Conservation (phyloP, 92 coral and sea anemone genomes). For the Epizoanthus stellaris region DNA sequence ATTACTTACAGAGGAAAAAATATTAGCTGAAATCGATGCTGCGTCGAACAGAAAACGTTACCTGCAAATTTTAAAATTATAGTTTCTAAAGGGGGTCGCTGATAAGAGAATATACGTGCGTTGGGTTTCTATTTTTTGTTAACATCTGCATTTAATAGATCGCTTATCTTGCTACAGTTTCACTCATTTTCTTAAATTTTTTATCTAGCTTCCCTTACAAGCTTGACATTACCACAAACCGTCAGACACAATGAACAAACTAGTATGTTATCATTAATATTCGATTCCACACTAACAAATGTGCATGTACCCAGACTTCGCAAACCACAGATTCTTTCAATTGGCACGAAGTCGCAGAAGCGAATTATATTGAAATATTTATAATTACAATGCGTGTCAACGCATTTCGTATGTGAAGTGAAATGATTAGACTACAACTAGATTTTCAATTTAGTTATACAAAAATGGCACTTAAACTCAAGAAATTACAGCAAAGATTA, state of each 20-base stretch:
- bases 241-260: background rate
- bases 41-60: no score
- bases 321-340: constrained; percentile 3
- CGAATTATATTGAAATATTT: background rate
- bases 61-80: no score
- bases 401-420: background rate
- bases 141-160: background rate
- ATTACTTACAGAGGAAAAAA: no score
- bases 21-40: no score
- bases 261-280: constrained; percentile 6
- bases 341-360: background rate
- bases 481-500: constrained; percentile 9
- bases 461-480: no score
- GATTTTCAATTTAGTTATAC: no score
- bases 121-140: no score
- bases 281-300: background rate
- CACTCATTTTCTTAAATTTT: background rate
- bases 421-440: background rate
- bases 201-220: background rate
- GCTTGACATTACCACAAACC: background rate
- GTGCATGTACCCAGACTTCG: background rate
- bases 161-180: background rate
- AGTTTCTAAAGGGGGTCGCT: no score
- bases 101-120: no score
- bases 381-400: background rate